These are phyloP conservation scores for Trichomycterus rosablanca DNA, from an alignment of 2,113 vertebrate species.

Conservation along the genomic window DNA sequence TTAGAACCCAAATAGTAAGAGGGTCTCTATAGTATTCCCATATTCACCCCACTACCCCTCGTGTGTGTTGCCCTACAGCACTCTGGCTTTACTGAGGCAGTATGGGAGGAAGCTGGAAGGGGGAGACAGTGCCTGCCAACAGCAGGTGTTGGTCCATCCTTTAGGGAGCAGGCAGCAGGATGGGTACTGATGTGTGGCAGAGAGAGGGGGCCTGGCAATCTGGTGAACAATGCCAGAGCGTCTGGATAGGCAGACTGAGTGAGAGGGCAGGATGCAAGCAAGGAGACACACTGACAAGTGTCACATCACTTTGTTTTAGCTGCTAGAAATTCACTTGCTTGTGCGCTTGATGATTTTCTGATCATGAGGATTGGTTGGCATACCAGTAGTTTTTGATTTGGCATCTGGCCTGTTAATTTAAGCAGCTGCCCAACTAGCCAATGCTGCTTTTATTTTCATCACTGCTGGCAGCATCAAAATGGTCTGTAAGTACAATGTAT, in stretches of 20 bases:
- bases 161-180: conserved; percentile 77
- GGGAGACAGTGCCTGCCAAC: conserved; percentile 70
- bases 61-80: conserved; percentile 45
- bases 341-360: conserved; percentile 10
- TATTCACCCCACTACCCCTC: conserved; percentile 20
- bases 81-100: conserved; percentile 40
- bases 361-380: conserved; percentile 7
- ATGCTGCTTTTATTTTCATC: too few relatives aligned
- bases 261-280: conserved; percentile 34
- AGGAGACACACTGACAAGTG: conserved; percentile 6
- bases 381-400: background rate
- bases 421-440: too few relatives aligned
- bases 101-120: conserved; percentile 24
- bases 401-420: conserved; percentile 5
- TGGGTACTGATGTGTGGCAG: conserved; percentile 79
- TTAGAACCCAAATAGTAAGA: too few relatives aligned
- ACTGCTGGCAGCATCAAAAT: too few relatives aligned
- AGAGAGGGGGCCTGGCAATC: conserved; percentile 81
- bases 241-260: conserved; percentile 64
- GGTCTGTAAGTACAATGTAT: too few relatives aligned
- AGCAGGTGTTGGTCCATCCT: conserved; percentile 85
- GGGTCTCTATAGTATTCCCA: too few relatives aligned
- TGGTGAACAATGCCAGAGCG: conserved; percentile 70
- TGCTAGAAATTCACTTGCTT: background rate
- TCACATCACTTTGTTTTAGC: conserved; percentile 2